Conservation (phyloP, 64 coral and sea anemone genomes). For the Montipora foliosa region DNA sequence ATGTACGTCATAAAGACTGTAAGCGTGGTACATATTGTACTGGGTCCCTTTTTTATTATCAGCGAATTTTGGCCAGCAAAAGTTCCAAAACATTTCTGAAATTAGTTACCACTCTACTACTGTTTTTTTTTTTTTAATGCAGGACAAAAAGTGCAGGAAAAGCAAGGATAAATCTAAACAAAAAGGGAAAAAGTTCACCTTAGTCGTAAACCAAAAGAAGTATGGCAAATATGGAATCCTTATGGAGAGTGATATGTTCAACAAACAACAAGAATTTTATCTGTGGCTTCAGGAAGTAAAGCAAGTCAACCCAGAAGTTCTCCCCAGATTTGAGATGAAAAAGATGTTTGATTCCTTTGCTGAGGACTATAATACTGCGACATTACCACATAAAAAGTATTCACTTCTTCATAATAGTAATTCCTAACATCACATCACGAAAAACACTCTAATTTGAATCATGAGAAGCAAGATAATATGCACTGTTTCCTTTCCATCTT, state of each 20-base stretch:
- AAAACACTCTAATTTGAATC: too few species aligned
- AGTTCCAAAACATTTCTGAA: background rate
- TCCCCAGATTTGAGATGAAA: slow-evolving; percentile 91
- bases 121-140: background rate
- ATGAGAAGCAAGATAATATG: too few species aligned
- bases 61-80: too few species aligned
- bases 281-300: slow-evolving; percentile 95
- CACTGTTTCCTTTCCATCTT: too few species aligned
- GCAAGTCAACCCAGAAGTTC: slow-evolving; percentile 80
- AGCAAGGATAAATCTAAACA: slow-evolving; percentile 79
- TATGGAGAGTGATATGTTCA: slow-evolving; percentile 86
- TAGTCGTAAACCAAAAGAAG: slow-evolving; percentile 90
- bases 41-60: too few species aligned
- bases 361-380: slow-evolving; percentile 98
- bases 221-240: slow-evolving; percentile 98
- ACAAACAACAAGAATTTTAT: slow-evolving; percentile 98
- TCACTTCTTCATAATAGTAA: background rate
- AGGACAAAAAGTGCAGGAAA: slow-evolving; percentile 71
- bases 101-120: background rate
- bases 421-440: background rate
- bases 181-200: slow-evolving; percentile 51
- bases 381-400: slow-evolving; percentile 99
- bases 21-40: too few species aligned
- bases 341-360: slow-evolving; percentile 95
- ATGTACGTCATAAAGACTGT: too few species aligned